Evolutionary conservation across 2,797 vertebrate species (phyloP), one percentile per base, ranked within the genome.

Genomic region (Uromys caudimaculatus): DNA sequence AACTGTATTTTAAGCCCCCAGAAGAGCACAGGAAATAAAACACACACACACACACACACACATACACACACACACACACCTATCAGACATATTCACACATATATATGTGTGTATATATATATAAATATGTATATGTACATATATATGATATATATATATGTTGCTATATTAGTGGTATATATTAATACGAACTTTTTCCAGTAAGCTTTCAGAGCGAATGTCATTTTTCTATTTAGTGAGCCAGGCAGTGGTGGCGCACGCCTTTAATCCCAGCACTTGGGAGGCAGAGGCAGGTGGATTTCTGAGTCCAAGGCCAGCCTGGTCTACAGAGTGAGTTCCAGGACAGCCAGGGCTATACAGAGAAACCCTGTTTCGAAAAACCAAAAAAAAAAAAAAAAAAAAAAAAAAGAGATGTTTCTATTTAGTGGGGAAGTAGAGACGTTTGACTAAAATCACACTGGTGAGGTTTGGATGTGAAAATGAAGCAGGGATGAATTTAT

Each of bases 1-100:
- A 52, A 92, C 84, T 71, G 29, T 94, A 92, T 93, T 90, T 96
- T 62, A 79, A 93, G 78, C 62, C 54, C 77, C 41, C 67, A 9
- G 47, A 83, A 90, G n/a, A 90, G 62, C 47, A 82, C 11, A 91
- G 32, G 60, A 95, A 81, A 85, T 76, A 73, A 85, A 23, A 50
- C 1, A 35, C 5, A 13, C 10, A n/a, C 13, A 17, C 44, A 29
- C 14, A 52, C n/a, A 44, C 44, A 44, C 44, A 29, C 24, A 76
- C 41, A 54, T 54, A n/a, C 3, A n/a, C 1, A 12, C 9, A 35
- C 12, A 17, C 13, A 60, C 1, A 44, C 17, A 9, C 21, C 19
- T 73, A 56, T 16, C 23, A 41, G 38, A 16, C 3, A 62, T 62
- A 83, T 32, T 44, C 13, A 35, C 24, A 69, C 32, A 32, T 13